Evolutionary conservation across 2,797 vertebrate genomes (phyloP).

Genomic region (Champsocephalus esox): DNA sequence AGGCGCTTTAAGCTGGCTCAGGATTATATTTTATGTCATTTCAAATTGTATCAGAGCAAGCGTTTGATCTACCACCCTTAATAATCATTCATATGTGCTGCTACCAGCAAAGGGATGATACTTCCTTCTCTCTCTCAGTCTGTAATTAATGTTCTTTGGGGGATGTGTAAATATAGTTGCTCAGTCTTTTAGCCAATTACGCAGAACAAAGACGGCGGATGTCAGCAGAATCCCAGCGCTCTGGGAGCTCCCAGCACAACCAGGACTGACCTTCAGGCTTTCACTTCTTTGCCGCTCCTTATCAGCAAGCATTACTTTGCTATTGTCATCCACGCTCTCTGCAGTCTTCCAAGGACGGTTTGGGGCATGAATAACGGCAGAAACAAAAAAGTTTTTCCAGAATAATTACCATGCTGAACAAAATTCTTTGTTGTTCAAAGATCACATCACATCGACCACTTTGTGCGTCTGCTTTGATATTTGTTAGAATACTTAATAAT

Average conservation of each 20-base stretch:
- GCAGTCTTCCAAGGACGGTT: slow-evolving; percentile 75
- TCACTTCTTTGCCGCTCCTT: slow-evolving; percentile 73
- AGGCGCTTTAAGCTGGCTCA: slow-evolving; percentile 22
- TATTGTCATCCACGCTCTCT: slow-evolving; percentile 70
- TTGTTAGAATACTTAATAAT: slow-evolving; percentile 2
- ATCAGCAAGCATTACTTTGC: slow-evolving; percentile 76
- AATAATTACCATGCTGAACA: slow-evolving; percentile 61
- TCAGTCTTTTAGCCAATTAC: slow-evolving; percentile 85
- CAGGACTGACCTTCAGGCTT: slow-evolving; percentile 81
- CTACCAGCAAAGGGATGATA: slow-evolving; percentile 58
- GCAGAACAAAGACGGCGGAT: slow-evolving; percentile 82
- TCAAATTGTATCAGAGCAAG: slow-evolving; percentile 21
- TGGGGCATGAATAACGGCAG: slow-evolving; percentile 53
- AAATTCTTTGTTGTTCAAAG: slow-evolving; percentile 30
- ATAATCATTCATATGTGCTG: slow-evolving; percentile 57
- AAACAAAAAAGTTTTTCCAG: slow-evolving; percentile 52
- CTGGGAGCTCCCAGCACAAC: slow-evolving; percentile 80
- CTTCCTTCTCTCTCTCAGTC: slow-evolving; percentile 67
- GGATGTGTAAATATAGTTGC: slow-evolving; percentile 84
- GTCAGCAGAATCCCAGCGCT: slow-evolving; percentile 82
- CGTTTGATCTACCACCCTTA: slow-evolving; percentile 34
- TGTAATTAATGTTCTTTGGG: slow-evolving; percentile 84
- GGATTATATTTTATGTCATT: slow-evolving; percentile 10
- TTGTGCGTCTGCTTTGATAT: background rate
- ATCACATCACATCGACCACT: background rate